Conservation (phyloP, 2,888 invertebrate genomes). For the Leptura quadrifasciata region DNA sequence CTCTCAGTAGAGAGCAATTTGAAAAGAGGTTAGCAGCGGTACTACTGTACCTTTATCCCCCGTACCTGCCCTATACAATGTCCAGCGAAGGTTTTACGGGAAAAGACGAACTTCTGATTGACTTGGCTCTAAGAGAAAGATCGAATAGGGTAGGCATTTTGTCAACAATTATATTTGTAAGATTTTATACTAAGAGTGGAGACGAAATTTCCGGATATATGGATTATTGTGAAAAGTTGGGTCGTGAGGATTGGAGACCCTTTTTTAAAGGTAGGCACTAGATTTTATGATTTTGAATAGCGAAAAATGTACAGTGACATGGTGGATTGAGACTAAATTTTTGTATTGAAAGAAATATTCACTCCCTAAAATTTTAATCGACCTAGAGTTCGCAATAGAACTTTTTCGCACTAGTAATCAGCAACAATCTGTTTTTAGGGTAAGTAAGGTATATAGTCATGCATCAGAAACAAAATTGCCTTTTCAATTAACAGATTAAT, state of each 20-base stretch:
- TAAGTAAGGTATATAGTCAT: too few species aligned
- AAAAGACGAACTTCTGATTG: slow-evolving; percentile 79
- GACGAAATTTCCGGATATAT: slow-evolving; percentile 91
- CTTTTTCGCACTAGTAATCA: too few species aligned
- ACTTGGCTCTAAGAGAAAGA: slow-evolving; percentile 83
- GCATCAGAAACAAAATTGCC: too few species aligned
- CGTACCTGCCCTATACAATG: slow-evolving; percentile 76
- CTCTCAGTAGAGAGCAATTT: slow-evolving; percentile 79
- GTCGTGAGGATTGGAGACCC: slow-evolving; percentile 83
- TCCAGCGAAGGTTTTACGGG: slow-evolving; percentile 78
- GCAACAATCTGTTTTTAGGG: too few species aligned
- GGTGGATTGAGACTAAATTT: too few species aligned
- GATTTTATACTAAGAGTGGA: slow-evolving; percentile 81
- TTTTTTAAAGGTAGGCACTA: slow-evolving; percentile 80
- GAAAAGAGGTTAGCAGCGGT: slow-evolving; percentile 77
- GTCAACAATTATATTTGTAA: slow-evolving; percentile 87
- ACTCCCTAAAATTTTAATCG: too few species aligned
- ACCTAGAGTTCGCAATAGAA: too few species aligned
- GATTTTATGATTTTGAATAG: too few species aligned
- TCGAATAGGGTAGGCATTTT: slow-evolving; percentile 75
- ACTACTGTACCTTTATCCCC: slow-evolving; percentile 78
- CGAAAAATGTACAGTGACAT: too few species aligned
- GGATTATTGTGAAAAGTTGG: slow-evolving; percentile 84
- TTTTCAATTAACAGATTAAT: too few species aligned
- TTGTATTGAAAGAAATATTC: too few species aligned